phyloP scores from a whole-genome alignment of 2,888 invertebrate species.

The Harpagoxenus sublaevis region DNA sequence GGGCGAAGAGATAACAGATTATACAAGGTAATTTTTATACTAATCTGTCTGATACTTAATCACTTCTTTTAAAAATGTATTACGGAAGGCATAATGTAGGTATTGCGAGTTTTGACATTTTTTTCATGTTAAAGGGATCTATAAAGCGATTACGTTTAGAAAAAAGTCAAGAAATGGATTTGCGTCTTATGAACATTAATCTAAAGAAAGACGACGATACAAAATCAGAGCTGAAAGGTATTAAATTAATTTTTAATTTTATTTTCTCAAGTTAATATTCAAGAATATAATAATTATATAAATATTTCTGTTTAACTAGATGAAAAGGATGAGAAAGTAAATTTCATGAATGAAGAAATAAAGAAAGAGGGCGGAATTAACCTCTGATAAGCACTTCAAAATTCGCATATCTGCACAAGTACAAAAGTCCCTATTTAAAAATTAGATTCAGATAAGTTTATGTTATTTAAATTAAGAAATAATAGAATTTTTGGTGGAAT shows the following conservation, averaged over 20 bases:
- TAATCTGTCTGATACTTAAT: neutral
- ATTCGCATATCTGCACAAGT: constrained; percentile 69
- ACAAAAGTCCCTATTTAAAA: constrained; percentile 70
- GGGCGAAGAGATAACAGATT: constrained; percentile 88
- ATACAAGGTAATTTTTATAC: constrained; percentile 79
- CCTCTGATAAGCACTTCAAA: constrained; percentile 87
- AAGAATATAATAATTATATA: neutral
- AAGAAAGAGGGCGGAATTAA: constrained; percentile 90
- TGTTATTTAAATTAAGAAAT: constrained; percentile 1
- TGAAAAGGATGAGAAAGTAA: constrained; percentile 89
- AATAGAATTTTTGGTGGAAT: neutral
- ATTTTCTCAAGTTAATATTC: neutral
- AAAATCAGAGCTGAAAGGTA: constrained; percentile 86
- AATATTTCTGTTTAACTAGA: constrained; percentile 83
- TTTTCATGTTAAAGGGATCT: constrained; percentile 58
- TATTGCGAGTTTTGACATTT: neutral
- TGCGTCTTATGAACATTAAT: constrained; percentile 78
- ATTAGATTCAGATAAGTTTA: constrained; percentile 1
- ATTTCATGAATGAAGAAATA: constrained; percentile 88
- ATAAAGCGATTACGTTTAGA: constrained; percentile 83
- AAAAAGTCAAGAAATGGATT: constrained; percentile 82
- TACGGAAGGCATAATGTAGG: neutral
- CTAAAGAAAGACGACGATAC: constrained; percentile 85
- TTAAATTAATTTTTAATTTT: constrained; percentile 23
- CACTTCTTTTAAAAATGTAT: neutral